These are phyloP conservation scores for Sphaerophoria rueppellii DNA, from an alignment of 2,888 invertebrate species.

Conservation along the genomic window DNA sequence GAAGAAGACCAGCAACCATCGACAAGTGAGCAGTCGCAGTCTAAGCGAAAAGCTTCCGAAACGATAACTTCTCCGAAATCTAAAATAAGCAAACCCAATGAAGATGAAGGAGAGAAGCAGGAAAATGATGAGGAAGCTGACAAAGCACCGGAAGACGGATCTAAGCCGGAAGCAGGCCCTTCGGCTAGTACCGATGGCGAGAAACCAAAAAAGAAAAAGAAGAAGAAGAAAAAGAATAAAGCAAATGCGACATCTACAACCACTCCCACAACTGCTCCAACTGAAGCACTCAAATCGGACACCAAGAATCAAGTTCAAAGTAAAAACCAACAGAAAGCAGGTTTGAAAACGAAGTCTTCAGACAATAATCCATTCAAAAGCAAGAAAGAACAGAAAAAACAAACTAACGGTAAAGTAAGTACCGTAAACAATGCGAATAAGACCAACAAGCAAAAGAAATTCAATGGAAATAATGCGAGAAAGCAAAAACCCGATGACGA, in stretches of 20 bases:
- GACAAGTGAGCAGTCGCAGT: neutral
- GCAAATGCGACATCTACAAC: conserved; percentile 52
- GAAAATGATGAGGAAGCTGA: conserved; percentile 27
- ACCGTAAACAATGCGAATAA: conserved; percentile 52
- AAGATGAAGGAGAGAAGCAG: conserved; percentile 36
- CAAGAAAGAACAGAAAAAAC: conserved; percentile 38
- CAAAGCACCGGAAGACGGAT: conserved; percentile 6
- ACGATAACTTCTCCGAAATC: conserved; percentile 33
- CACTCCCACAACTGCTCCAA: neutral
- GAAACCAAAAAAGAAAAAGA: conserved; percentile 74
- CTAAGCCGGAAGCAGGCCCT: conserved; percentile 39
- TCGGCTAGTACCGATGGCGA: conserved; percentile 47
- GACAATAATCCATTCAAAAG: conserved; percentile 73
- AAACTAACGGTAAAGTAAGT: conserved; percentile 16
- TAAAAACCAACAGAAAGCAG: neutral
- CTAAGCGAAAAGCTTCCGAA: conserved; percentile 30
- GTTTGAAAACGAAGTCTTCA: conserved; percentile 14
- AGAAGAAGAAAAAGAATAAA: conserved; percentile 77
- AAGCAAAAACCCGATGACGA: conserved; percentile 49
- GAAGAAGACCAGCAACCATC: conserved; percentile 24
- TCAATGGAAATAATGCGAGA: conserved; percentile 73
- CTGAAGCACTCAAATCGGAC: conserved; percentile 1
- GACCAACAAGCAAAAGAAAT: conserved; percentile 74
- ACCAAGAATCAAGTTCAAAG: neutral
- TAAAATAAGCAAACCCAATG: conserved; percentile 10